phyloP scores from a whole-genome alignment of 2,888 invertebrate genomes.

The Cantharis nigra region DNA sequence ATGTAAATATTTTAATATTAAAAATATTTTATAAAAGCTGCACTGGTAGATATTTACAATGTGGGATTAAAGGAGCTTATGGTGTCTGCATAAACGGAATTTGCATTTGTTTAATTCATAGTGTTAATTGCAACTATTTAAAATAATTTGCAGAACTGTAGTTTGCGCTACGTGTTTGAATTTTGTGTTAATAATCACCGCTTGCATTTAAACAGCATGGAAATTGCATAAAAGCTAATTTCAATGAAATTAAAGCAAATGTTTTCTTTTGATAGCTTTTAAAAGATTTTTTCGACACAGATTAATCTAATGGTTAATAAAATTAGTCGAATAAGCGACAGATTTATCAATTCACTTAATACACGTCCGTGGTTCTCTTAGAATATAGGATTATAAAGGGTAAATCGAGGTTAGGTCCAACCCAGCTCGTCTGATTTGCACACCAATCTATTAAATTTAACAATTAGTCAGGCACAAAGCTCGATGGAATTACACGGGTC shows the following conservation, averaged over 20 bases:
- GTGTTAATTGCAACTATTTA: background rate
- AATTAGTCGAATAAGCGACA: slow-evolving; percentile 12
- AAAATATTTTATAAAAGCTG: background rate
- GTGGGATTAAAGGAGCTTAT: background rate
- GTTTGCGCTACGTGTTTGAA: background rate
- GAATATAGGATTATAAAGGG: slow-evolving; percentile 22
- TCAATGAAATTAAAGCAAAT: background rate
- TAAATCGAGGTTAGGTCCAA: slow-evolving; percentile 27
- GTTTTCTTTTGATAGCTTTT: background rate
- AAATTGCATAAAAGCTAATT: background rate
- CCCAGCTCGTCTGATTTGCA: slow-evolving; percentile 41
- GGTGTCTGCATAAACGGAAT: background rate
- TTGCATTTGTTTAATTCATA: background rate
- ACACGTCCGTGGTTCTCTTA: slow-evolving; percentile 21
- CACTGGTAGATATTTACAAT: background rate
- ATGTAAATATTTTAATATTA: no score
- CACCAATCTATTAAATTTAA: slow-evolving; percentile 46
- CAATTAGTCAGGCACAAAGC: slow-evolving; percentile 44
- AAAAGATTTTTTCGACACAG: background rate
- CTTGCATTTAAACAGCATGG: background rate
- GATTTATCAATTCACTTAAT: slow-evolving; percentile 21
- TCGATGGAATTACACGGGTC: slow-evolving; percentile 41
- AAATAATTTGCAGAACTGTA: background rate
- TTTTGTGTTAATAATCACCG: background rate
- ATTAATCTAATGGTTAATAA: slow-evolving; percentile 3